These are phyloP conservation scores for Epinotia ramella DNA, from an alignment of 2,888 invertebrate genomes.

Conservation along the genomic window DNA sequence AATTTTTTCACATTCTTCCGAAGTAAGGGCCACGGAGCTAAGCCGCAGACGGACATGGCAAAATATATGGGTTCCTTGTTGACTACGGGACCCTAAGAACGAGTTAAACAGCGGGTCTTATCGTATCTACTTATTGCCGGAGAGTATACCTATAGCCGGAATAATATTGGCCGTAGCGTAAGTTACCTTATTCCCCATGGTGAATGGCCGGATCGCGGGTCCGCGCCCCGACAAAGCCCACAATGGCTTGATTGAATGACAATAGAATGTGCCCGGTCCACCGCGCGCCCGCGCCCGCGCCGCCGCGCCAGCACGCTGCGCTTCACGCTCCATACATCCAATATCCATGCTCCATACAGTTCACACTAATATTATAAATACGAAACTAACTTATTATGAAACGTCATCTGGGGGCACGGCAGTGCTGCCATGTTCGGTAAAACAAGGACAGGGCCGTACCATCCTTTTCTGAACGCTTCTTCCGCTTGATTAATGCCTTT, in stretches of 20 bases:
- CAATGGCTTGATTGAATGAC: conserved; percentile 41
- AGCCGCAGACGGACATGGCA: no score
- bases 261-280: conserved; percentile 37
- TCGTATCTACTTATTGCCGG: not conserved
- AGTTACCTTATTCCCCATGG: conserved; percentile 30
- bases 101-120: not conserved
- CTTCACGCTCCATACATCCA: not conserved
- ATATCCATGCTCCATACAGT: not conserved
- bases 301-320: conserved; percentile 9
- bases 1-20: no score
- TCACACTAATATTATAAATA: not conserved
- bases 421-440: no score
- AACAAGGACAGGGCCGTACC: no score
- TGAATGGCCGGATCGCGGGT: conserved; percentile 30
- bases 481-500: no score
- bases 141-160: not conserved
- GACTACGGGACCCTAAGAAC: no score
- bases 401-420: not conserved
- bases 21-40: no score
- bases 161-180: conserved; percentile 27
- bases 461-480: no score
- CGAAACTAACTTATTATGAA: not conserved
- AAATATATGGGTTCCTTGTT: no score
- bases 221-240: conserved; percentile 34
- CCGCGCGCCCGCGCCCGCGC: conserved; percentile 8